Evolutionary conservation across 2,797 vertebrate species (phyloP), one percentile per base, ranked within the genome.

Genomic region (Pseudomugil gertrudae): DNA sequence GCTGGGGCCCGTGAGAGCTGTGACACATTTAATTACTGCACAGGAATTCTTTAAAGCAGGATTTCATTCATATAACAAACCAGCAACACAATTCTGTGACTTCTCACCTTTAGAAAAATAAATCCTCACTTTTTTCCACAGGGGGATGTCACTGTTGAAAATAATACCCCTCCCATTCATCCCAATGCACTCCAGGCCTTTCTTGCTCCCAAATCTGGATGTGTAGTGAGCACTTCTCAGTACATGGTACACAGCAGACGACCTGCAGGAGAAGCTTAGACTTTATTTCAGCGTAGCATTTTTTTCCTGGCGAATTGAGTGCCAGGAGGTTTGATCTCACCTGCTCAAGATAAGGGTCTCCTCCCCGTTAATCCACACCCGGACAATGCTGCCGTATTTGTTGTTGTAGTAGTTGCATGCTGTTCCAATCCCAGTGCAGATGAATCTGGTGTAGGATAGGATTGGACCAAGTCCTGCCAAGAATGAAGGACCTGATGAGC

Each of bases 81-180:
- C 3, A 35, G 5, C 9, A 13, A 21, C 1, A 4, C 7, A 30
- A 14, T 15, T 30, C 51, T 48, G 8, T 54, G 17, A 40, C 26
- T 32, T 1, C 73, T 89, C 92, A 99, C 98, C 97, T 96, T 95
- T 98, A 32, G 90, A 91, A 72, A 99, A 98, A 85, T 95, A 96
- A 1, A 92, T 92, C 10, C 97, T 93, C 0, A 93, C 83, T 84
- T 89, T 94, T 76, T 90, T 98, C 98, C 97, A 99, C 3, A 96
- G 91, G 0, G 76, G 74, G 0, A 95, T 81, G 26, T 98, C 94
- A 24, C 95, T 98, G 78, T 99, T 99, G 67, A 99, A 99, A 70
- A 98, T 98, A 56, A 99, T 92, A 1, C 97, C 97, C 0, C 94
- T 97, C 77, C 96, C 94, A 1, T 98, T 91, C 98, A 99, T 99